These are phyloP conservation scores for Gadus macrocephalus DNA, from an alignment of 2,113 vertebrate genomes.

Conservation along the genomic window DNA sequence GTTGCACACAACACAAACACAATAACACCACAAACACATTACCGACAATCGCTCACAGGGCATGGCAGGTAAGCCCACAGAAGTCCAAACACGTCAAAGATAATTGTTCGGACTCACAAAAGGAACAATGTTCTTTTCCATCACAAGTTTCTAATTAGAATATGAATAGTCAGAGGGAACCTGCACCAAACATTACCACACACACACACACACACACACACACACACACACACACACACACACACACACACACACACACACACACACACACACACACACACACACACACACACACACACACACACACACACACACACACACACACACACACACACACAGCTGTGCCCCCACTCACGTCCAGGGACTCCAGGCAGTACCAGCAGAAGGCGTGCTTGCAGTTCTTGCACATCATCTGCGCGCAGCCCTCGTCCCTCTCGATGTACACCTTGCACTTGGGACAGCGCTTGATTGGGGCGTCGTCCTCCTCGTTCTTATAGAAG, in stretches of 20 bases:
- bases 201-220: too few species aligned
- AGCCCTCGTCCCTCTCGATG: slow-evolving; percentile 96
- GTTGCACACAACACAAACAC: slow-evolving; percentile 13
- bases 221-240: too few species aligned
- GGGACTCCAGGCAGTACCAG: slow-evolving; percentile 98
- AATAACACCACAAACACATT: slow-evolving; percentile 3
- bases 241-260: too few species aligned
- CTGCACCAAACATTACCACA: too few species aligned
- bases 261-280: too few species aligned
- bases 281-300: too few species aligned
- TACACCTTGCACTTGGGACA: slow-evolving; percentile 99
- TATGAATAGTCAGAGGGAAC: too few species aligned
- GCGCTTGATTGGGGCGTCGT: slow-evolving; percentile 93
- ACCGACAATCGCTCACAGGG: slow-evolving; percentile 22
- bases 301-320: too few species aligned
- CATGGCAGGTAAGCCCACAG: slow-evolving; percentile 31
- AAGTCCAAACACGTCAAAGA: neutral
- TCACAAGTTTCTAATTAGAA: too few species aligned
- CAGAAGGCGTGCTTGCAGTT: slow-evolving; percentile 99
- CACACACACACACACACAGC: too few species aligned
- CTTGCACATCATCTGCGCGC: slow-evolving; percentile 99
- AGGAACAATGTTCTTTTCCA: neutral
- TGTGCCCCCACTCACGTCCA: slow-evolving; percentile 84
- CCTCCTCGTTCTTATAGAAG: slow-evolving; percentile 85
- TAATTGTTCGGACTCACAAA: too few species aligned